Base-by-base conservation (phyloP, 2,797 vertebrate species). In the Periparus ater region DNA sequence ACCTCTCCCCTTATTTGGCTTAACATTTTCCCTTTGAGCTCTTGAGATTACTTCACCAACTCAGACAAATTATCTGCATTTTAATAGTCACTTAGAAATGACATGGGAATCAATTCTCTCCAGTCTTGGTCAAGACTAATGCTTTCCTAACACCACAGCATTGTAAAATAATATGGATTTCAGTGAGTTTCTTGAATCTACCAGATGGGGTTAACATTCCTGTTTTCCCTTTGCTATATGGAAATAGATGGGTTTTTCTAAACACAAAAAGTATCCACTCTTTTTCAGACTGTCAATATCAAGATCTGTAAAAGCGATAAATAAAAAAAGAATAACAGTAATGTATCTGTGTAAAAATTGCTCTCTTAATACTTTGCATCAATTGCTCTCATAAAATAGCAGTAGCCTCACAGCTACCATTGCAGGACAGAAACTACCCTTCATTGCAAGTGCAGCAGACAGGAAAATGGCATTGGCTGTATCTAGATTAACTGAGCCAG, bases 21-120 rank as follows among this genome's bases (percentile, higher is more conserved):
- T 88, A 94, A 73, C 36, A 38, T 62, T 40, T 79, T 65, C 26
- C 10, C 48, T 91, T n/a, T 3, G 3, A 67, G 50, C 20, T 74
- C 11, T 48, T 85, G 65, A 88, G 54, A 71, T 88, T 89, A 55
- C 42, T 93, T 88, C 45, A 73, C 51, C 25, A 94, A 80, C 13
- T 91, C 78, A 68, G 42, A 20, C 20, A 74, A 94, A 95, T 92
- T 83, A 50, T 53, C 74, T 87, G 55, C 76, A 54, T 68, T 80
- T 77, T 84, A 90, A 65, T 57, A 88, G 65, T 50, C 50, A 67
- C 21, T 63, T 73, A 79, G 53, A 77, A 91, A 79, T 74, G 21
- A 77, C 53, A 60, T 29, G 9, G 22, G 25, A 85, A 76, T 63
- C 3, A 11, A 44, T 76, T 58, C 57, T 77, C 51, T 87, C 48